A percentile compares a stretch with the other conserved stretches of the same genome.
Conservation (phyloP, 2,113 vertebrate genomes). For the Dromas ardeola region DNA sequence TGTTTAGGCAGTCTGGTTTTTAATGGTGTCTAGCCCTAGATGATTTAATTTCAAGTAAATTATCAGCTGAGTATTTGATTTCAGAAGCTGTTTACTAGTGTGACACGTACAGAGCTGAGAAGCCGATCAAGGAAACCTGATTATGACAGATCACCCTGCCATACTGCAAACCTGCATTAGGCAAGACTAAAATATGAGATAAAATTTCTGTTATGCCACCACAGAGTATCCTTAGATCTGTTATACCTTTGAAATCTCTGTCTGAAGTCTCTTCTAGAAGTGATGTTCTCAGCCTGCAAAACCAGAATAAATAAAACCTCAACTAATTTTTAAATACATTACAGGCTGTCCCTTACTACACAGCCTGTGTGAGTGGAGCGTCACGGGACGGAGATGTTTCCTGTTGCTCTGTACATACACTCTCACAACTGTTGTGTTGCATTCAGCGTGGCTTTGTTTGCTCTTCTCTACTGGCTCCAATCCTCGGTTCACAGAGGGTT, state of each 20-base stretch:
- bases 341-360: conserved; percentile 57
- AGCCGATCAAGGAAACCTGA: neutral
- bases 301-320: neutral
- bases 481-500: neutral
- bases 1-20: neutral
- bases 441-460: neutral
- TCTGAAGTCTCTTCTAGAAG: neutral
- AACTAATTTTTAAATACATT: neutral
- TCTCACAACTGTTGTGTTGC: neutral
- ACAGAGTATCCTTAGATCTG: neutral
- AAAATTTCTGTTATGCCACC: neutral
- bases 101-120: neutral
- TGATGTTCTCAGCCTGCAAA: neutral
- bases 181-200: neutral
- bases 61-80: neutral
- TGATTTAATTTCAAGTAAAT: neutral
- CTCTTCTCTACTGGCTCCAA: neutral
- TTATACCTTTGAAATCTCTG: neutral
- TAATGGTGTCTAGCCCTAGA: neutral
- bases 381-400: conserved; percentile 66
- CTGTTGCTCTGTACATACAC: neutral
- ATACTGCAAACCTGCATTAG: neutral
- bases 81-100: neutral
- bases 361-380: conserved; percentile 67
- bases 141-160: neutral